Conservation (phyloP, 2,113 vertebrate species). For the Coptodon rendalli region DNA sequence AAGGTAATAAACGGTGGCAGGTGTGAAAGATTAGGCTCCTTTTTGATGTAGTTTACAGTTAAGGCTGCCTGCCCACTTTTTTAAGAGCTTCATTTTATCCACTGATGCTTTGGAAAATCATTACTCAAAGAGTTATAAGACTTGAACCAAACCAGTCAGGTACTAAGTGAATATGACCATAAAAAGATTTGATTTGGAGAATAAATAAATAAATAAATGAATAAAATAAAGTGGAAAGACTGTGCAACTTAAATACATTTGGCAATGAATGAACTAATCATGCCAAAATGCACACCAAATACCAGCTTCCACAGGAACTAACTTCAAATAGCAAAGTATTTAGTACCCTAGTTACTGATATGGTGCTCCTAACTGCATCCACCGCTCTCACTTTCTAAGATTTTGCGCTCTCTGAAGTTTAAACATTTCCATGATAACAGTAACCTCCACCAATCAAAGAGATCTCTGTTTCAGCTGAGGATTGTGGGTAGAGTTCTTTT, state of each 20-base stretch:
- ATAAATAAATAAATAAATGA: not conserved
- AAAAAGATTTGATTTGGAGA: not conserved
- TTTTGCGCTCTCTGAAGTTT: not conserved
- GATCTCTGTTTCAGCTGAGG: not conserved
- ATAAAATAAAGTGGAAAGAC: not conserved
- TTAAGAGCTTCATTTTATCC: not conserved
- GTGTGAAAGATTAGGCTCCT: not conserved
- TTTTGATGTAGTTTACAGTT: not conserved
- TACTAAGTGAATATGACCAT: not conserved
- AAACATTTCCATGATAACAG: not conserved
- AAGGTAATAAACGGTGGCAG: not conserved
- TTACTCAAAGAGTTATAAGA: not conserved
- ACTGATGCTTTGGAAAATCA: not conserved
- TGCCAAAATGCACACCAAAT: not conserved
- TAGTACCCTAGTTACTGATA: not conserved
- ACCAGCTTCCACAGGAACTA: not conserved
- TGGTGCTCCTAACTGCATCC: not conserved
- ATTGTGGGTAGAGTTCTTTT: not conserved
- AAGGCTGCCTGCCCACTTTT: not conserved
- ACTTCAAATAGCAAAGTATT: not conserved
- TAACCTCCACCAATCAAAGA: not conserved
- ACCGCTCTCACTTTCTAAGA: not conserved
- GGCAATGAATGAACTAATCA: not conserved
- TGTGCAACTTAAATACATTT: not conserved
- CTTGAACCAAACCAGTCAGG: not conserved